Evolutionary conservation across 2,888 invertebrate genomes (phyloP).

Genomic region (Exocentrus adspersus): DNA sequence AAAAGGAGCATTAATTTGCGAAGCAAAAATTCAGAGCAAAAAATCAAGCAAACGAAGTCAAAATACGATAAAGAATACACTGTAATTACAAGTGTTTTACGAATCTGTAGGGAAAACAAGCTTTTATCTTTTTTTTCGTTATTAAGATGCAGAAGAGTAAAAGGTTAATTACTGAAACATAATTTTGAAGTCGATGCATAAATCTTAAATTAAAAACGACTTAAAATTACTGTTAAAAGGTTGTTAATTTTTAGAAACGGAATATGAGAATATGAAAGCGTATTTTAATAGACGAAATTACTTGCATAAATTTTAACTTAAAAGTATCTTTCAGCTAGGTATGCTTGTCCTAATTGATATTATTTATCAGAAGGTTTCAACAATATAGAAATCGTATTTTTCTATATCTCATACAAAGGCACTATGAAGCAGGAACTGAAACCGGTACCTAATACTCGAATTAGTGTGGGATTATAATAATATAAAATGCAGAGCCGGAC

Average conservation of each 20-base stretch:
- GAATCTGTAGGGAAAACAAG: slow-evolving; percentile 34
- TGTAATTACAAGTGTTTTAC: slow-evolving; percentile 53
- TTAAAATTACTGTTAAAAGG: slow-evolving; percentile 50
- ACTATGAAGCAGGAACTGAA: slow-evolving; percentile 13
- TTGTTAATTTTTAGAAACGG: slow-evolving; percentile 38
- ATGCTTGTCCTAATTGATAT: no score
- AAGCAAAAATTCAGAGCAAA: slow-evolving; percentile 40
- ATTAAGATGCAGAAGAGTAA: slow-evolving; percentile 37
- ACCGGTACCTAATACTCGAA: slow-evolving; percentile 34
- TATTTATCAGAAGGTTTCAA: no score
- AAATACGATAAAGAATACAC: slow-evolving; percentile 61
- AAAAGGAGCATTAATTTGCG: slow-evolving; percentile 35
- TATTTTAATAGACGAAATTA: slow-evolving; percentile 14
- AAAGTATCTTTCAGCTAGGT: background rate
- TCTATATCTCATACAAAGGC: no score
- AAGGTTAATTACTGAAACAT: slow-evolving; percentile 50
- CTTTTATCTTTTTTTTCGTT: slow-evolving; percentile 36
- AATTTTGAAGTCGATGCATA: slow-evolving; percentile 48
- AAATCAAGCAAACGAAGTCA: slow-evolving; percentile 47
- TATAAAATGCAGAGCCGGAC: slow-evolving; percentile 34
- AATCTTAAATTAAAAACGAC: slow-evolving; percentile 58
- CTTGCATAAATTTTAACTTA: slow-evolving; percentile 1
- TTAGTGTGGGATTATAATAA: slow-evolving; percentile 29
- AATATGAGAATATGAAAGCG: slow-evolving; percentile 19
- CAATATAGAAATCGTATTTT: slow-evolving; percentile 35